Evolutionary conservation across 2,888 invertebrate species (phyloP), one percentile per base, ranked within the genome.

Genomic region (Autographa gamma): DNA sequence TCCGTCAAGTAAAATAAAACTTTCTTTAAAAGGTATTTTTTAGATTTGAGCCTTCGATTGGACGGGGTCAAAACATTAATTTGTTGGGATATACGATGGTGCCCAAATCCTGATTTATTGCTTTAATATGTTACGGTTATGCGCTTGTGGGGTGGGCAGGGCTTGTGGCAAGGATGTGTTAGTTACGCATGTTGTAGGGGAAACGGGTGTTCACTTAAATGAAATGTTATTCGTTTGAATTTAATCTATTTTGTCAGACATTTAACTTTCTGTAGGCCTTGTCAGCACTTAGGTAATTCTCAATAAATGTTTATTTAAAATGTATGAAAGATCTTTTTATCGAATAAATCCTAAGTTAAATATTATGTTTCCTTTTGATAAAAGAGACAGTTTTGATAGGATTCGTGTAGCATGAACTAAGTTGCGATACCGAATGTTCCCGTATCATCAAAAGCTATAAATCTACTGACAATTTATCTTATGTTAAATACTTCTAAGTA

Each of bases 21-120:
- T 73, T 81, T 81, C 69, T 79, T 71, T 71, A 62, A 68, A 25
- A 77, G 56, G 68, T 72, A 63, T 83, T 79, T 72, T 56, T 74
- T 69, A 60, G 81, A 78, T 81, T 67, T 60, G 75, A 62, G 64
- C 69, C 62, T 63, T 16, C 62, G 71, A 81, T 79, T 71, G 67
- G 73, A 69, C 69, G 63, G 80, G 84, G 84, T 84, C 80, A 74
- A 81, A 76, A 79, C 82, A 83, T 82, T 84, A 83, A 83, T 83
- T 83, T 41, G 31, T 62, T 72, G 52, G 71, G 84, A 63, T 70
- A 31, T 68, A 73, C 79, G 74, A 68, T 64, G 62, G 65, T 70
- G 41, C 71, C 73, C 70, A 66, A 77, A 79, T 77, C 70, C 74
- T 82, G 80, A 82, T 84, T 82, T 84, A 82, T 80, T 63, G 58